Base-by-base conservation (phyloP, 2,113 vertebrate species). In the Alethe castanea region DNA sequence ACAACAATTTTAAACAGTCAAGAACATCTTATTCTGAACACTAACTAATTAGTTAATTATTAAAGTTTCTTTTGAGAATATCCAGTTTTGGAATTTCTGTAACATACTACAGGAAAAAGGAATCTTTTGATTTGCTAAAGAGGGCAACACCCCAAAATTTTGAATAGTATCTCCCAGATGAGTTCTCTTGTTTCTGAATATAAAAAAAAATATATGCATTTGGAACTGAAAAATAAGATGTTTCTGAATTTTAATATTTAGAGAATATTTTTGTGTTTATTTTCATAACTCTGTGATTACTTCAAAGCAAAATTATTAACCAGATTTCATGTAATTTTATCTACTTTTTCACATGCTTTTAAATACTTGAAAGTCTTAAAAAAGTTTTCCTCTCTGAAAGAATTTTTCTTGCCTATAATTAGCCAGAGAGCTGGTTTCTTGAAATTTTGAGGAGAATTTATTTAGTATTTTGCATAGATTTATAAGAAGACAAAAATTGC, bases 1-100 rank as follows among this genome's bases (percentile, higher is more conserved):
- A 95, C 79, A 95, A 86, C 48, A 95, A 90, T 93, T 72, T 70
- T 66, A 74, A 97, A 86, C 60, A 91, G 88, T 80, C 29, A 71
- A 88, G 73, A n/a, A 24, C 69, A 95, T 81, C 82, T 88, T 80
- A 89, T 91, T 94, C 91, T 93, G 81, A 93, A 88, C 90, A 92
- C 6, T 84, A 88, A 91, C 50, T 67, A 96, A 65, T 69, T 95
- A 81, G 60, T 95, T 95, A 95, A 95, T 94, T 95, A 91, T 80
- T 93, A 79, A 95, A 56, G 90, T 79, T 45, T 84, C 77, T 96
- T 96, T 94, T 91, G 78, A 95, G 83, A 93, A 87, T 81, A 77
- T 52, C 86, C 17, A 52, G 6, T 47, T 92, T 86, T 24, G 81
- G 67, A 94, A 94, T 94, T 96, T 96, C 42, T 86, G 94, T 66